phyloP scores from a whole-genome alignment of 2,888 invertebrate genomes.

The Acronicta psi region DNA sequence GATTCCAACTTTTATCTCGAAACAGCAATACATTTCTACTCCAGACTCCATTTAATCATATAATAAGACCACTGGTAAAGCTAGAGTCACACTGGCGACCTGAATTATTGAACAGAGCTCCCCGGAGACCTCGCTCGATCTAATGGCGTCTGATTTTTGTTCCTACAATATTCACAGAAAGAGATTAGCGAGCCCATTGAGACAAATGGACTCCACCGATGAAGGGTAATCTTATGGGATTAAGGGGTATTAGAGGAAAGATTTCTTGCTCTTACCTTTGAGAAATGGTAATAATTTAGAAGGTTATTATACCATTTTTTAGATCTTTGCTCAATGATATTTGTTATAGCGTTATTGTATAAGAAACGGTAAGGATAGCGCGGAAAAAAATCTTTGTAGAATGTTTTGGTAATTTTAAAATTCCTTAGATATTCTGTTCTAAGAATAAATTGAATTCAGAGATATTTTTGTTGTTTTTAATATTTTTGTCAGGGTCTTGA shows the following conservation, averaged over 20 bases:
- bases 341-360: constrained; percentile 4
- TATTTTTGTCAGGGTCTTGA: too few relatives aligned
- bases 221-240: constrained; percentile 44
- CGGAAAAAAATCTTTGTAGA: too few relatives aligned
- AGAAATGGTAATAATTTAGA: constrained; percentile 27
- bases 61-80: constrained; percentile 37
- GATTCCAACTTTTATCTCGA: constrained; percentile 3
- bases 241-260: constrained; percentile 34
- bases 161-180: constrained; percentile 52
- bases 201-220: constrained; percentile 35
- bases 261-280: constrained; percentile 28
- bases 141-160: constrained; percentile 58
- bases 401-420: too few relatives aligned
- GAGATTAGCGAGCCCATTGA: constrained; percentile 46
- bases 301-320: constrained; percentile 17
- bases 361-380: neutral
- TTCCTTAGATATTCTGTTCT: too few relatives aligned
- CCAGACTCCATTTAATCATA: constrained; percentile 39
- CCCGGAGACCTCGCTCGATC: constrained; percentile 34
- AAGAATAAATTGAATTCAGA: too few relatives aligned
- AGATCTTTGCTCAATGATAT: neutral
- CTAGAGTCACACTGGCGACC: constrained; percentile 35
- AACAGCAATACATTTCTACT: constrained; percentile 29
- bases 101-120: constrained; percentile 58
- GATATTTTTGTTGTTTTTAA: too few relatives aligned